phyloP scores from a whole-genome alignment of 2,797 vertebrate species.

The Tokudaia tokunoshimensis region DNA sequence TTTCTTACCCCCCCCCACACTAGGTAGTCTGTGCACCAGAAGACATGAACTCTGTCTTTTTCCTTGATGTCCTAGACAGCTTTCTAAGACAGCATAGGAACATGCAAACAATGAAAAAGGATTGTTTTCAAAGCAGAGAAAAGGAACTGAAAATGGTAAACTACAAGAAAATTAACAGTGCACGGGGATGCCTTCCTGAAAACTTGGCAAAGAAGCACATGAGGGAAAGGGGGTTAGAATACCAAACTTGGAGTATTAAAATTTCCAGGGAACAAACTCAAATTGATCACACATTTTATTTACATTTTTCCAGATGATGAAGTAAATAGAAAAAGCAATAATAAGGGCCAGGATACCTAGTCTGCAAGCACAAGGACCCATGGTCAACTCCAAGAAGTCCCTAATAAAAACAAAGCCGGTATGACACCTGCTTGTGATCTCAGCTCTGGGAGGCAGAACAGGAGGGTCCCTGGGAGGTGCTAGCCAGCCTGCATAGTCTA shows the following conservation, averaged over 20 bases:
- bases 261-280: constrained; percentile 32
- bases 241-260: background rate
- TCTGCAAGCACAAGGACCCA: background rate
- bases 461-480: background rate
- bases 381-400: background rate
- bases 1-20: background rate
- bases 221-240: background rate
- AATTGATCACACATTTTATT: background rate
- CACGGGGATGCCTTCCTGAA: background rate
- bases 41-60: background rate
- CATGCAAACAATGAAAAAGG: background rate
- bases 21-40: background rate
- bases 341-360: background rate
- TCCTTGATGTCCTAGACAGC: background rate
- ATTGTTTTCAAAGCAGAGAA: background rate
- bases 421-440: background rate
- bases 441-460: background rate
- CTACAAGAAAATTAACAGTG: background rate
- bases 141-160: background rate
- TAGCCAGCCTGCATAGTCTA: background rate
- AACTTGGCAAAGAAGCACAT: background rate
- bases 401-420: background rate
- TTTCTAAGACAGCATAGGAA: background rate
- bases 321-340: constrained; percentile 2
- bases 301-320: background rate